Evolutionary conservation across 2,797 vertebrate genomes (phyloP).

Genomic region (Lagorchestes hirsutus): DNA sequence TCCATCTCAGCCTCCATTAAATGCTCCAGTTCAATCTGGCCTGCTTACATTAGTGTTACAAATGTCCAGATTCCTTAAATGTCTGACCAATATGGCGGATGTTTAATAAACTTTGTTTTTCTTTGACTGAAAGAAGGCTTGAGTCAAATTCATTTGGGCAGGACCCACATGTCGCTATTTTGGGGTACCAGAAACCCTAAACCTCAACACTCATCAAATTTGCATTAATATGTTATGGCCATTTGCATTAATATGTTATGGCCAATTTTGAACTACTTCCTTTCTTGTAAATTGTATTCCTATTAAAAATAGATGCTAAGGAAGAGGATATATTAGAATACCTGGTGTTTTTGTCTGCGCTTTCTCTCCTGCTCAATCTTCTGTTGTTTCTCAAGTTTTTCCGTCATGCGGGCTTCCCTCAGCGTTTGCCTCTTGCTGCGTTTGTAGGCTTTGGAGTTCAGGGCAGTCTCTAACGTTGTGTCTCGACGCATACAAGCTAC

Average conservation of each 20-base stretch:
- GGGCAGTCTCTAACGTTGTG: constrained; percentile 96
- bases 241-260: background rate
- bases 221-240: background rate
- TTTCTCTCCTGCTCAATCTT: constrained; percentile 99
- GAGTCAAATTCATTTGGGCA: too few relatives aligned
- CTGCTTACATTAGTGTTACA: too few relatives aligned
- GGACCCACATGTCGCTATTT: too few relatives aligned
- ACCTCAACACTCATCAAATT: background rate
- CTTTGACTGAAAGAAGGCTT: too few relatives aligned
- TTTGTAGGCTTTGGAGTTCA: constrained; percentile 98
- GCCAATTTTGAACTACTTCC: background rate
- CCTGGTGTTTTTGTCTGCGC: constrained; percentile 98
- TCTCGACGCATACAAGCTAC: constrained; percentile 98
- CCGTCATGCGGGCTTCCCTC: constrained; percentile 97
- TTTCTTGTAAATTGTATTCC: background rate
- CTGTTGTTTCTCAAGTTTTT: constrained; percentile 99
- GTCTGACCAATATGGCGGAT: too few relatives aligned
- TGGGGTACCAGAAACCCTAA: too few relatives aligned
- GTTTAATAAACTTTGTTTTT: too few relatives aligned
- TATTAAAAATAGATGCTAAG: constrained; percentile 21
- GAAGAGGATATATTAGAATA: constrained; percentile 64
- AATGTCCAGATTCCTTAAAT: too few relatives aligned
- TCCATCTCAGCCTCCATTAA: too few relatives aligned
- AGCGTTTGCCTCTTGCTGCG: constrained; percentile 97
- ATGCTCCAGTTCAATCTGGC: too few relatives aligned